phyloP scores from a whole-genome alignment of 2,797 vertebrate species.

The Odontamblyopus lacepedii region DNA sequence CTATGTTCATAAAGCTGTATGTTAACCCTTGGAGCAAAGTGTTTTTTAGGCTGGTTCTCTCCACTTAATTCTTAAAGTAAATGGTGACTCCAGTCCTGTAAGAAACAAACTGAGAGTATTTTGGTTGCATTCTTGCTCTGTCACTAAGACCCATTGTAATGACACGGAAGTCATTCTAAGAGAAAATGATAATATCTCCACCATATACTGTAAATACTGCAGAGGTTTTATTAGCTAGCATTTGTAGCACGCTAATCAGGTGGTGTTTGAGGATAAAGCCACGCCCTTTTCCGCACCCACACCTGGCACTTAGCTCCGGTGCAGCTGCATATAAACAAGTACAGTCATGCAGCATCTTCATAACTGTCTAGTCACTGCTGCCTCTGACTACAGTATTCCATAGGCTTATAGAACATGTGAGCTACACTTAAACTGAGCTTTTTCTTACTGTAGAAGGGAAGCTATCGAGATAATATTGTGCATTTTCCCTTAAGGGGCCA shows the following conservation, averaged over 20 bases:
- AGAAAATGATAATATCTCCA: background rate
- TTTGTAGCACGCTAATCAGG: slow-evolving; percentile 1
- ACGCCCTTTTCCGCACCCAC: background rate
- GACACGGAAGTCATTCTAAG: background rate
- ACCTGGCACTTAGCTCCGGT: slow-evolving; percentile 3
- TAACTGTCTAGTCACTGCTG: background rate
- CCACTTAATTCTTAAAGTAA: too few species aligned
- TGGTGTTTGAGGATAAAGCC: background rate
- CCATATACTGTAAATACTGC: background rate
- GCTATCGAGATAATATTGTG: slow-evolving; percentile 5
- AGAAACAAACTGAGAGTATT: background rate
- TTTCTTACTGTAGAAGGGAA: background rate
- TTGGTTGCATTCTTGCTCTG: background rate
- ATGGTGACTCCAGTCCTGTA: too few species aligned
- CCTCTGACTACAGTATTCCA: background rate
- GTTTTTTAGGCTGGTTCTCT: too few species aligned
- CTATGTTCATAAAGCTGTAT: too few species aligned
- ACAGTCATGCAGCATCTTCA: background rate
- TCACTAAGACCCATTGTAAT: background rate
- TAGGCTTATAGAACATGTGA: background rate
- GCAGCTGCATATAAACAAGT: background rate
- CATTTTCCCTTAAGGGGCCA: slow-evolving; percentile 1
- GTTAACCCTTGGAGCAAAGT: too few species aligned
- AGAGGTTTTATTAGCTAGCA: background rate
- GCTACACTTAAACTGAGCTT: background rate